Conservation (phyloP, 2,797 vertebrate species). For the Ataeniobius toweri region DNA sequence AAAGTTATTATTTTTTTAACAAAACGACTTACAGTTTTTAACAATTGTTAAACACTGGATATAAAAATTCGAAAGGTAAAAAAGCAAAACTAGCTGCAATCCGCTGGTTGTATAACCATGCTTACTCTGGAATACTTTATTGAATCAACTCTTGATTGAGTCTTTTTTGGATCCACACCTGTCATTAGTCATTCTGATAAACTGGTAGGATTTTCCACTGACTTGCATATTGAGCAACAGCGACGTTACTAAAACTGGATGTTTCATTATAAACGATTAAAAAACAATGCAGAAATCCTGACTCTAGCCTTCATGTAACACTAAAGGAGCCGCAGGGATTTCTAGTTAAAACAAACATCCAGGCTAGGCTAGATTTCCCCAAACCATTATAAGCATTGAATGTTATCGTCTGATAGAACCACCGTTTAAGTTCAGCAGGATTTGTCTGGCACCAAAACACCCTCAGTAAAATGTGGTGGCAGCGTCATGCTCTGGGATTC, state of each 20-base stretch:
- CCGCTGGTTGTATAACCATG: not conserved
- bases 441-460: too few species aligned
- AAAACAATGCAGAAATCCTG: too few species aligned
- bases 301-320: not conserved
- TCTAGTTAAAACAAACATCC: not conserved
- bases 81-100: not conserved
- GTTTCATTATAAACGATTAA: not conserved
- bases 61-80: too few species aligned
- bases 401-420: not conserved
- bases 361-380: not conserved
- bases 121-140: not conserved
- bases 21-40: not conserved
- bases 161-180: too few species aligned
- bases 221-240: too few species aligned
- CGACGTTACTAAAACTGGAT: too few species aligned
- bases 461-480: not conserved
- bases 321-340: not conserved
- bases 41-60: too few species aligned
- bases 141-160: too few species aligned
- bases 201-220: too few species aligned
- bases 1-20: not conserved
- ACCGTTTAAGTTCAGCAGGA: too few species aligned
- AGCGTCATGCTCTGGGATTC: not conserved
- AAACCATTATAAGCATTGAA: not conserved
- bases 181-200: not conserved